phyloP scores from a whole-genome alignment of 2,113 vertebrate species.

The Tachysurus vachellii region DNA sequence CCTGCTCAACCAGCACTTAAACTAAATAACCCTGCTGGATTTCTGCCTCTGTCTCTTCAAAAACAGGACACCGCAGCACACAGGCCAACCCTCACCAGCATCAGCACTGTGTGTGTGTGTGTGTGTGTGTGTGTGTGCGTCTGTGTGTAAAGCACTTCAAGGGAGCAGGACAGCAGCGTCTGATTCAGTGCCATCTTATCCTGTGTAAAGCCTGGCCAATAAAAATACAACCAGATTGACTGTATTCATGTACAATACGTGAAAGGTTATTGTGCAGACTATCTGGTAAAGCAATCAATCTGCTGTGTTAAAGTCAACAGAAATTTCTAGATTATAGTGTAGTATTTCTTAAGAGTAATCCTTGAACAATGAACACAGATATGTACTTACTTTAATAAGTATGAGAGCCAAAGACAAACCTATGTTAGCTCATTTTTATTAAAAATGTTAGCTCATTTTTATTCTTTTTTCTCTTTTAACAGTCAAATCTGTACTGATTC shows the following conservation, averaged over 20 bases:
- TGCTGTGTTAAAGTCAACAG: not conserved
- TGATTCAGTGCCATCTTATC: not conserved
- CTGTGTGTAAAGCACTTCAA: not conserved
- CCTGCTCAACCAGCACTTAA: slow-evolving; percentile 57
- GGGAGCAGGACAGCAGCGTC: not conserved
- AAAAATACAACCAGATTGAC: not conserved
- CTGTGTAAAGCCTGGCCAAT: not conserved
- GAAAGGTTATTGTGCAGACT: not conserved
- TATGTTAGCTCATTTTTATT: too few species aligned
- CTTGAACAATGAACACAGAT: not conserved
- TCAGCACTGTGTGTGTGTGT: slow-evolving; percentile 13
- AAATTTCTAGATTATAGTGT: not conserved
- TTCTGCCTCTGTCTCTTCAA: slow-evolving; percentile 47
- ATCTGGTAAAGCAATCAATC: not conserved
- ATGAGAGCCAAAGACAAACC: not conserved
- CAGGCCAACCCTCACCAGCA: slow-evolving; percentile 7
- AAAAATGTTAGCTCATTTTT: not conserved
- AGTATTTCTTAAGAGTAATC: not conserved
- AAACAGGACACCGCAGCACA: slow-evolving; percentile 32
- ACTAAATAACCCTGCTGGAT: slow-evolving; percentile 57
- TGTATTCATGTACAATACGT: not conserved
- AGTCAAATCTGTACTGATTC: not conserved
- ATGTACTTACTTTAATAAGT: not conserved
- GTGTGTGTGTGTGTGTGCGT: not conserved
- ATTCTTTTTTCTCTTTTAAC: not conserved